These are phyloP conservation scores for Melieria crassipennis DNA, from an alignment of 2,888 invertebrate genomes.

Conservation along the genomic window DNA sequence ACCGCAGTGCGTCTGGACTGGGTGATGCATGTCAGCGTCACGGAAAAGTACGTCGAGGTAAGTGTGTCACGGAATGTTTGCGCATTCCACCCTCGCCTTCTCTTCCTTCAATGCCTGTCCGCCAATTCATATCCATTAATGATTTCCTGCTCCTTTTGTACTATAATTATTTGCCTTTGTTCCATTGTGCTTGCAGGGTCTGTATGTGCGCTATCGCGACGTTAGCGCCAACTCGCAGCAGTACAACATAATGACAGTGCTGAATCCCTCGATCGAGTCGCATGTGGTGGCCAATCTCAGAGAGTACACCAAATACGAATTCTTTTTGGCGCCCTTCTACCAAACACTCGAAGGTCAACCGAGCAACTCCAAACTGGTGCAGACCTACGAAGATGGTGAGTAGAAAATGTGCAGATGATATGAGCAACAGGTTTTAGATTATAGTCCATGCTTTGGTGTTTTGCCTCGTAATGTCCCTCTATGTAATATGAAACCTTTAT, in stretches of 20 bases:
- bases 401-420: too few species aligned
- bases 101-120: conserved; percentile 4
- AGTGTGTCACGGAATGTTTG: conserved; percentile 13
- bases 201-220: conserved; percentile 75
- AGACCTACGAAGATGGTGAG: conserved; percentile 86
- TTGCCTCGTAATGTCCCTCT: too few species aligned
- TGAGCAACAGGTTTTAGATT: too few species aligned
- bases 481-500: too few species aligned
- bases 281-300: conserved; percentile 77
- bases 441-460: too few species aligned
- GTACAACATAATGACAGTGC: conserved; percentile 74
- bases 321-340: conserved; percentile 87
- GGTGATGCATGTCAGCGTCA: conserved; percentile 65
- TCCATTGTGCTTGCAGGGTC: conserved; percentile 66
- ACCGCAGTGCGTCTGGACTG: conserved; percentile 69
- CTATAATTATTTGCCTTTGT: conserved; percentile 1
- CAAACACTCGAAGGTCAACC: conserved; percentile 90
- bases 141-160: neutral
- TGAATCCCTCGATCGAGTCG: conserved; percentile 71
- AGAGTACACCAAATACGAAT: conserved; percentile 86
- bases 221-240: conserved; percentile 71
- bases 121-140: conserved; percentile 11
- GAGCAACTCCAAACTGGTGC: conserved; percentile 86
- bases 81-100: neutral
- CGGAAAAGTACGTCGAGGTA: conserved; percentile 66